phyloP scores from a whole-genome alignment of 2,797 vertebrate species.

The Typhlichthys eigenmanni region DNA sequence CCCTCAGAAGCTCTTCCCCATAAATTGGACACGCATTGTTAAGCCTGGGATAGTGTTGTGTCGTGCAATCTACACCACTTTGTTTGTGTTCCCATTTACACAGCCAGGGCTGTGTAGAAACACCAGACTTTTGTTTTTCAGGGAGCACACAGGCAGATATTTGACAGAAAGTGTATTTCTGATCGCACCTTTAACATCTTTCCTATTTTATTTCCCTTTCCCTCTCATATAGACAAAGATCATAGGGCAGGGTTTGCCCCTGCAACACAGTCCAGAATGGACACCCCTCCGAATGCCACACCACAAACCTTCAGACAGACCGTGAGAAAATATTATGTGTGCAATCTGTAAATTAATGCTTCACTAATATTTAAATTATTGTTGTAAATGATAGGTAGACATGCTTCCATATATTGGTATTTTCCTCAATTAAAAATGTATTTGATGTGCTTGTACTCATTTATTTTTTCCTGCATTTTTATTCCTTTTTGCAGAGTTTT shows the following conservation, averaged over 20 bases:
- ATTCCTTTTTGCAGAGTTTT: slow-evolving; percentile 80
- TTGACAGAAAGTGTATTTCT: too few relatives aligned
- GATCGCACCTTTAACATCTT: not conserved
- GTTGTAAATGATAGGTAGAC: not conserved
- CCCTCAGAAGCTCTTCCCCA: too few relatives aligned
- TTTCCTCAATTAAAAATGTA: too few relatives aligned
- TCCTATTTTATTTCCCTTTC: slow-evolving; percentile 27
- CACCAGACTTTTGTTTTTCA: too few relatives aligned
- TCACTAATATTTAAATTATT: not conserved
- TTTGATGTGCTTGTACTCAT: not conserved
- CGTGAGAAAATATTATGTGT: slow-evolving; percentile 72
- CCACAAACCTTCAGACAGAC: slow-evolving; percentile 90
- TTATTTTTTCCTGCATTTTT: slow-evolving; percentile 10
- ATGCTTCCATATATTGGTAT: too few relatives aligned
- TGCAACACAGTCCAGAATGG: slow-evolving; percentile 94
- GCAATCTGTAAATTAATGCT: not conserved
- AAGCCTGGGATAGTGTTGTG: too few relatives aligned
- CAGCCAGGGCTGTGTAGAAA: too few relatives aligned
- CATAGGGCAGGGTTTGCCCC: slow-evolving; percentile 94
- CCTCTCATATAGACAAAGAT: slow-evolving; percentile 81
- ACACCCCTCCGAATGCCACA: slow-evolving; percentile 89
- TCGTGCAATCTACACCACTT: too few relatives aligned
- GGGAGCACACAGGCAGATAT: too few relatives aligned
- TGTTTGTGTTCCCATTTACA: too few relatives aligned
- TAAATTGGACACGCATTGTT: too few relatives aligned